A percentile compares a stretch with the other conserved stretches of the same genome.
Conservation (phyloP, 2,888 invertebrate genomes). For the Amblyjoppa fuscipennis region DNA sequence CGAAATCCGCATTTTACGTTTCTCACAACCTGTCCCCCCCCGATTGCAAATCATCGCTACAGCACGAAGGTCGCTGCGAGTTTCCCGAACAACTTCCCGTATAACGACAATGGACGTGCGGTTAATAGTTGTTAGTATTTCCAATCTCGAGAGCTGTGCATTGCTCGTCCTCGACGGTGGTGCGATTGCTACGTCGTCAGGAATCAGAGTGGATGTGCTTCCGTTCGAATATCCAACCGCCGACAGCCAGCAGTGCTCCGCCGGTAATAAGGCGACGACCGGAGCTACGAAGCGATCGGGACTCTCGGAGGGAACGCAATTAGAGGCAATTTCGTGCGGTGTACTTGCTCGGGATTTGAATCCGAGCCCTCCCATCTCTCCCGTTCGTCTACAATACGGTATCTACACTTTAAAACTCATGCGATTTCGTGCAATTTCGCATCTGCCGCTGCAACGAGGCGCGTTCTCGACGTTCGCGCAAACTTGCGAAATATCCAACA, state of each 20-base stretch:
- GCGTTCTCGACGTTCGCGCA: not conserved
- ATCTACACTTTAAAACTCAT: not conserved
- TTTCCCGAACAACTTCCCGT: not conserved
- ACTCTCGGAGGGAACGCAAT: slow-evolving; percentile 17
- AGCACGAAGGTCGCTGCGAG: not conserved
- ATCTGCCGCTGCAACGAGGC: not conserved
- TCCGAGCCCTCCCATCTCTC: not conserved
- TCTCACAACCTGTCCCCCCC: not conserved
- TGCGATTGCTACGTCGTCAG: not conserved
- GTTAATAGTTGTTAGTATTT: not conserved
- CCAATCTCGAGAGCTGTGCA: slow-evolving; percentile 2
- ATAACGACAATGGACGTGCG: not conserved
- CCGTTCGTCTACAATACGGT: not conserved
- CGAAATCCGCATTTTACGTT: too few relatives aligned
- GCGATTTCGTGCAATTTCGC: slow-evolving; percentile 2
- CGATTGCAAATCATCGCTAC: not conserved
- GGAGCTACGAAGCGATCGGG: slow-evolving; percentile 15
- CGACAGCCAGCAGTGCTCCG: not conserved
- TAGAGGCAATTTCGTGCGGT: slow-evolving; percentile 21
- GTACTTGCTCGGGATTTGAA: not conserved
- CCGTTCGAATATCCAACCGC: slow-evolving; percentile 2
- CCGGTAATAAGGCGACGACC: not conserved
- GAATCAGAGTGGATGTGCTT: slow-evolving; percentile 10
- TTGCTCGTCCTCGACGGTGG: not conserved
- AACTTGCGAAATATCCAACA: not conserved